Evolutionary conservation across 2,797 vertebrate genomes (phyloP).

Genomic region (Gila robusta): DNA sequence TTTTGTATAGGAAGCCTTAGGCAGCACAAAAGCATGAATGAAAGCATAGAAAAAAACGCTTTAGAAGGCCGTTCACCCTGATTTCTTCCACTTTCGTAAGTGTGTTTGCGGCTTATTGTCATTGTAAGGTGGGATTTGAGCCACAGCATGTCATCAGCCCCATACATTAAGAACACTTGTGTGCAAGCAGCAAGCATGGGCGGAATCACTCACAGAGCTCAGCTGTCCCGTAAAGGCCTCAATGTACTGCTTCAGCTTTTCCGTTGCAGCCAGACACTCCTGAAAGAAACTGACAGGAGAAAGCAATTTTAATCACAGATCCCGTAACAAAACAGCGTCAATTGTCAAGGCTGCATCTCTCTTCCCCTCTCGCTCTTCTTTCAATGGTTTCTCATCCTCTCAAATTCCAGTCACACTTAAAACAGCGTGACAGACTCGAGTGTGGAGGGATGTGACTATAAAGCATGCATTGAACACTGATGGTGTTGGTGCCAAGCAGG

Average conservation of each 20-base stretch:
- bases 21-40: neutral
- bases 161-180: neutral
- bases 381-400: slow-evolving; percentile 9
- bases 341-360: neutral
- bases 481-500: neutral
- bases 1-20: neutral
- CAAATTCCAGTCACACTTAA: slow-evolving; percentile 30
- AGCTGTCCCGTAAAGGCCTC: slow-evolving; percentile 80
- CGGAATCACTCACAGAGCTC: slow-evolving; percentile 64
- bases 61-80: neutral
- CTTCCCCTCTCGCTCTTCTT: neutral
- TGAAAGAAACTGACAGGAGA: slow-evolving; percentile 82
- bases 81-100: neutral
- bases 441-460: slow-evolving; percentile 2
- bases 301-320: slow-evolving; percentile 58
- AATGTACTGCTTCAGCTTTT: slow-evolving; percentile 83
- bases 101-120: neutral
- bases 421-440: slow-evolving; percentile 32
- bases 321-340: neutral
- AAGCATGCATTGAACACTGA: slow-evolving; percentile 35
- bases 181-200: neutral
- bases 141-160: neutral
- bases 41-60: neutral
- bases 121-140: neutral
- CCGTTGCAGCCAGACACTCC: slow-evolving; percentile 83